Base-by-base conservation (phyloP, 2,113 vertebrate genomes). In the Emydocephalus ijimae region DNA sequence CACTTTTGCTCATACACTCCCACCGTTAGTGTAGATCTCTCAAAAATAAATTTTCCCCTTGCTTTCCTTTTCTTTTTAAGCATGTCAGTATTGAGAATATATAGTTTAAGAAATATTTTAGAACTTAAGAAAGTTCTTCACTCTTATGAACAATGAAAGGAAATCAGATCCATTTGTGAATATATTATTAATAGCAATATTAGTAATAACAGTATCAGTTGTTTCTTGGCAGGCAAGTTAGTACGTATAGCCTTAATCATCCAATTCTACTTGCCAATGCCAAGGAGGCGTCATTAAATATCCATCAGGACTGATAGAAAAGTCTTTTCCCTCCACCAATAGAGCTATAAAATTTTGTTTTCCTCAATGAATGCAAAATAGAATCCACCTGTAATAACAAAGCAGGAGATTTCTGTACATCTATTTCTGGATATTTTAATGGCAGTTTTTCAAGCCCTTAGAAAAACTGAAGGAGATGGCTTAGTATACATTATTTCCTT, bases 331-430 rank as follows among this genome's bases (percentile, higher is more conserved):
- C 55, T 93, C 94, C 95, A 95, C 94, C 95, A 95, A 91, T 85
- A 43, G 61, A 74, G 93, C 94, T 94, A 26, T 96, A 93, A 96
- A 96, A 94, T 92, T 90, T 87, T 94, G 93, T 94, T 95, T 95
- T 97, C 57, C 93, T 94, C 0, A 0, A 9, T 61, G 94, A 89
- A 92, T 93, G 3, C 92, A 5, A 93, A 94, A 95, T 94, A 43
- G 74, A 96, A 85, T 89, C 93, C 96, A 97, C 93, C 94, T 97
- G 95, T 95, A 96, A 95, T 95, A 97, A 95, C 95, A 97, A 92
- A 96, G 92, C 93, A 50, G 88, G 54, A 93, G 90, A 93, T 87
- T 74, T 55, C 50, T 57, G 1, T 61, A 93, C 89, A 86, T 93
- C 92, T 89, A 94, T 54, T 91, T 89, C 92, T 94, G 93, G 85